Percentiles rank a stretch among this genome's conserved stretches.
Evolutionary conservation across 2,797 vertebrate species (phyloP).

Genomic region (Leptodactylus fallax): DNA sequence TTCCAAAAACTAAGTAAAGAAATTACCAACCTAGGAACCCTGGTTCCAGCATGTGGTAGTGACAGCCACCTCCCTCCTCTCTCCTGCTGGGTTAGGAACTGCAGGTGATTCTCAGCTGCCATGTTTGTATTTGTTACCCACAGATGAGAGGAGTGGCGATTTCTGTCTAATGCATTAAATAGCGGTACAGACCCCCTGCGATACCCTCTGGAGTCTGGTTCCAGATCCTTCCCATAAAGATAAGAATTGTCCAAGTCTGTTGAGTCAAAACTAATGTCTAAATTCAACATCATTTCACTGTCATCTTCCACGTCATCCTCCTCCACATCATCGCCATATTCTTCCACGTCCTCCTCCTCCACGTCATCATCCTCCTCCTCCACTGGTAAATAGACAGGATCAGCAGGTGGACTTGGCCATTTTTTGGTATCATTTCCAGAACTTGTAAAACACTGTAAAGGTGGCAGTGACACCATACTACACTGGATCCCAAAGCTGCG

Average conservation of each 20-base stretch:
- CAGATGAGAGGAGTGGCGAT: not conserved
- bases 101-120: not conserved
- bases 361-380: not conserved
- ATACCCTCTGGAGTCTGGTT: not conserved
- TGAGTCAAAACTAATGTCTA: not conserved
- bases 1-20: not conserved
- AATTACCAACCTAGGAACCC: not conserved
- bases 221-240: not conserved
- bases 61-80: not conserved
- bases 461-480: not conserved
- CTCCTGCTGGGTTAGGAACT: not conserved
- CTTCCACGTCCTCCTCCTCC: not conserved
- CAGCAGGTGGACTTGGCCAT: not conserved
- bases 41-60: not conserved
- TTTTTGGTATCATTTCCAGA: not conserved
- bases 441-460: not conserved
- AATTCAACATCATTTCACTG: not conserved
- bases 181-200: not conserved
- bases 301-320: not conserved
- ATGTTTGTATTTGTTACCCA: not conserved
- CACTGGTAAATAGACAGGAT: not conserved
- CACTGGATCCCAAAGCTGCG: conserved; percentile 1
- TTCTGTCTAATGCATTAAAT: not conserved
- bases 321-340: not conserved
- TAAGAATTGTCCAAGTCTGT: not conserved